A percentile compares a stretch with the other conserved stretches of the same genome.
Evolutionary conservation across 2,797 vertebrate genomes (phyloP).

Genomic region (Pseudocheirus occidentalis): DNA sequence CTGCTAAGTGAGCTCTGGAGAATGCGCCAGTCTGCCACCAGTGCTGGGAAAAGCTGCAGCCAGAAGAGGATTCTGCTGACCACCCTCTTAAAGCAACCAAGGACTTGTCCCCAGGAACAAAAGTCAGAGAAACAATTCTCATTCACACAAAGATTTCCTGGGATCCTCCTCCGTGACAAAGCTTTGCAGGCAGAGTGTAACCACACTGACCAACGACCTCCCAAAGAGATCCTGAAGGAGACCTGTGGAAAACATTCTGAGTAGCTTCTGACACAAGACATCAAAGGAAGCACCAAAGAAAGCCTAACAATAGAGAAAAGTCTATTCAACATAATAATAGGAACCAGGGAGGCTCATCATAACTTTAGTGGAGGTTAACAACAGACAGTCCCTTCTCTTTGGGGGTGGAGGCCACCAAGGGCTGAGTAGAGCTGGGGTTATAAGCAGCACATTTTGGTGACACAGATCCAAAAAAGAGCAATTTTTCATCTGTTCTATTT

Average conservation of each 20-base stretch:
- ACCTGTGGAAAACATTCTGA: neutral
- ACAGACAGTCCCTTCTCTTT: neutral
- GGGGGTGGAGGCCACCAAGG: neutral
- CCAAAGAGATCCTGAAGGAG: neutral
- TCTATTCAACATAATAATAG: neutral
- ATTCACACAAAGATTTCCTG: neutral
- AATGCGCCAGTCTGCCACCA: neutral
- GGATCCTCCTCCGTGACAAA: neutral
- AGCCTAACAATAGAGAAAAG: neutral
- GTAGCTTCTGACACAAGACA: neutral
- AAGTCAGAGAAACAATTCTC: neutral
- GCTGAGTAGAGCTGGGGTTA: neutral
- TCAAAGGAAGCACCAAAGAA: neutral
- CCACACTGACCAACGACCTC: neutral
- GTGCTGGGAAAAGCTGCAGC: neutral
- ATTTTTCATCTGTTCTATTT: constrained; percentile 11
- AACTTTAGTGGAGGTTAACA: neutral
- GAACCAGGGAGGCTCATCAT: neutral
- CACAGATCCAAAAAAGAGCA: neutral
- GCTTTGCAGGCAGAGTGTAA: neutral
- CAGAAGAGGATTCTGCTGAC: neutral
- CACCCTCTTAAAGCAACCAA: neutral
- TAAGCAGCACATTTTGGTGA: neutral
- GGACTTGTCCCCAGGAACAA: neutral
- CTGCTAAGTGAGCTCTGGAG: neutral